Evolutionary conservation across 2,113 vertebrate genomes (phyloP).

Genomic region (Lepus europaeus): DNA sequence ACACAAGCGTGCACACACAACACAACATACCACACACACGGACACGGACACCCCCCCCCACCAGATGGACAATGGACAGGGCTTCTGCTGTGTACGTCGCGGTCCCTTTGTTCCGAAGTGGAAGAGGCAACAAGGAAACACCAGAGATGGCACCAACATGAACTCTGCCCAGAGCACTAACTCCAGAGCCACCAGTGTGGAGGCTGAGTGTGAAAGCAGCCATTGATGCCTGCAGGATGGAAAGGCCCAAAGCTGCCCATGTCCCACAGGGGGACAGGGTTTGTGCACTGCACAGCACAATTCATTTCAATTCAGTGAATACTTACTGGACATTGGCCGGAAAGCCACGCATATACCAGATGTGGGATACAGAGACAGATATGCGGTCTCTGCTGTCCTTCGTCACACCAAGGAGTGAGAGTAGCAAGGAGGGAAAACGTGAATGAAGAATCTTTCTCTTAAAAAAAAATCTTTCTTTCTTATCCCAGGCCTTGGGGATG

Average conservation of each 20-base stretch:
- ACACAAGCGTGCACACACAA: background rate
- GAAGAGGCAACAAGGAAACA: background rate
- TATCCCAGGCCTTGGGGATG: background rate
- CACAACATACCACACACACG: background rate
- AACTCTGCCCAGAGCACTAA: background rate
- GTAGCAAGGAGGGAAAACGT: background rate
- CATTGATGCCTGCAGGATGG: background rate
- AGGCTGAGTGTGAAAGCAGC: background rate
- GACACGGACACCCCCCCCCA: accelerated
- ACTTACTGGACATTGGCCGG: background rate
- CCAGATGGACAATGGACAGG: background rate
- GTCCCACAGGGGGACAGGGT: background rate
- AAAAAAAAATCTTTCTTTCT: background rate
- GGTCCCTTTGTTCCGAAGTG: background rate
- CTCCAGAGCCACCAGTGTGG: background rate
- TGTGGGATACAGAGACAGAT: background rate
- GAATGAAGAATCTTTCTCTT: background rate
- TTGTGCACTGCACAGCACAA: background rate
- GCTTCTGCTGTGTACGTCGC: background rate
- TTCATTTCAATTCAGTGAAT: background rate
- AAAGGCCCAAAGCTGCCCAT: background rate
- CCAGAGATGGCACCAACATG: background rate
- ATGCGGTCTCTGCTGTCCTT: background rate
- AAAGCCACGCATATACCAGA: background rate
- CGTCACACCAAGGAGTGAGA: background rate